These are phyloP conservation scores for Tetrax tetrax DNA, from an alignment of 2,113 vertebrate genomes.

Conservation along the genomic window DNA sequence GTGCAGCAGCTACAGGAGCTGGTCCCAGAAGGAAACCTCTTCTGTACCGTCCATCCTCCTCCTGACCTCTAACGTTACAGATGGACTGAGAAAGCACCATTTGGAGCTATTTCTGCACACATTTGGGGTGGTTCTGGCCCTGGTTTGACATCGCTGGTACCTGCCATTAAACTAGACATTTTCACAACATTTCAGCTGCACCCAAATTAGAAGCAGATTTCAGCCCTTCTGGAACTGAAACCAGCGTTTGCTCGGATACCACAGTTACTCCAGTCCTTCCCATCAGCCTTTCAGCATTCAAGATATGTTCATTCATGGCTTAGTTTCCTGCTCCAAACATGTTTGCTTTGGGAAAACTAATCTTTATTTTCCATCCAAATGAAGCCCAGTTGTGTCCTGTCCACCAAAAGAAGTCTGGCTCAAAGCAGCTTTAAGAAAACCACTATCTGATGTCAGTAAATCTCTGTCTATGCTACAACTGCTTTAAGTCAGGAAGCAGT, in stretches of 20 bases:
- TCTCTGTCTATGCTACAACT: conserved; percentile 22
- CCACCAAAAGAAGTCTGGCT: conserved; percentile 4
- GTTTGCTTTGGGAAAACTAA: background rate
- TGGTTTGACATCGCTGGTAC: background rate
- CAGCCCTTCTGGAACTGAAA: background rate
- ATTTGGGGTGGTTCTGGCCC: background rate
- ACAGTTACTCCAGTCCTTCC: background rate
- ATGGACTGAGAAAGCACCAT: background rate
- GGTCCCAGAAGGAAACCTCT: background rate
- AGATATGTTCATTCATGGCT: background rate
- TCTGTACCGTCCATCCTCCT: background rate
- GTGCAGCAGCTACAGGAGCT: background rate
- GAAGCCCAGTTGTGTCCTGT: conserved; percentile 19
- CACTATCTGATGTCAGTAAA: conserved; percentile 55
- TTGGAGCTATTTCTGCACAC: background rate
- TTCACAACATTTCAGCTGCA: background rate
- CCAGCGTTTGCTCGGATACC: background rate
- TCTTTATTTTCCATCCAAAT: background rate
- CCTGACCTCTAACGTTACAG: accelerated
- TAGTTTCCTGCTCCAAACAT: background rate
- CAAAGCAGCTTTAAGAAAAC: conserved; percentile 44
- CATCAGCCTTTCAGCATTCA: background rate
- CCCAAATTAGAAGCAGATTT: background rate
- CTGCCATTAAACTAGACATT: background rate
- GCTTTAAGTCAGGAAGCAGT: conserved; percentile 64